Conservation (phyloP, 1,140 invertebrate genomes). For the Nephila pilipes region DNA sequence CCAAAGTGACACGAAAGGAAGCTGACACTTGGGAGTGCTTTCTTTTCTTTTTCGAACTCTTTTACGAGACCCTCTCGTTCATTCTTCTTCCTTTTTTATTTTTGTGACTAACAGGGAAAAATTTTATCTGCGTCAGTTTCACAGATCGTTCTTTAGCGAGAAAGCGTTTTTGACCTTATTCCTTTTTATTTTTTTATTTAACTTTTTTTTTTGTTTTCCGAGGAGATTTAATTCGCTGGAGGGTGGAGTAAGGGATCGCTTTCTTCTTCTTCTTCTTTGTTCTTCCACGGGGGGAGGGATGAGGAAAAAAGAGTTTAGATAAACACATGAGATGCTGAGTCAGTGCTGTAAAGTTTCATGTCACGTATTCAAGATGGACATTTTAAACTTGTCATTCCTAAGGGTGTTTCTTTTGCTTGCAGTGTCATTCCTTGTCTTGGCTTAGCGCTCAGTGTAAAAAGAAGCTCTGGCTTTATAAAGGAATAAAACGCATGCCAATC, state of each 20-base stretch:
- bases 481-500: constrained; percentile 15
- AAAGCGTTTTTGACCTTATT: constrained; percentile 11
- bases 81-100: neutral
- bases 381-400: constrained; percentile 37
- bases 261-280: neutral
- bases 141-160: constrained; percentile 3
- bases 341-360: constrained; percentile 22
- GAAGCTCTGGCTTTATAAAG: neutral
- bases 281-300: neutral
- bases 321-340: constrained; percentile 29
- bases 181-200: neutral
- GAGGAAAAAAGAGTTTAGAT: constrained; percentile 16
- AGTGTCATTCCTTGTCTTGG: constrained; percentile 34
- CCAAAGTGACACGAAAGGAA: constrained; percentile 40
- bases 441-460: neutral
- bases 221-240: constrained; percentile 23
- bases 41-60: constrained; percentile 22
- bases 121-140: constrained; percentile 22
- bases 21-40: constrained; percentile 41
- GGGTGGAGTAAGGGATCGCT: neutral
- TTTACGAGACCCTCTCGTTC: neutral
- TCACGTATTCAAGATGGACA: constrained; percentile 7
- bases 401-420: constrained; percentile 4
- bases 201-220: neutral
- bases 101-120: constrained; percentile 21